Conservation (phyloP, 2,113 vertebrate species). For the Podilymbus podiceps region DNA sequence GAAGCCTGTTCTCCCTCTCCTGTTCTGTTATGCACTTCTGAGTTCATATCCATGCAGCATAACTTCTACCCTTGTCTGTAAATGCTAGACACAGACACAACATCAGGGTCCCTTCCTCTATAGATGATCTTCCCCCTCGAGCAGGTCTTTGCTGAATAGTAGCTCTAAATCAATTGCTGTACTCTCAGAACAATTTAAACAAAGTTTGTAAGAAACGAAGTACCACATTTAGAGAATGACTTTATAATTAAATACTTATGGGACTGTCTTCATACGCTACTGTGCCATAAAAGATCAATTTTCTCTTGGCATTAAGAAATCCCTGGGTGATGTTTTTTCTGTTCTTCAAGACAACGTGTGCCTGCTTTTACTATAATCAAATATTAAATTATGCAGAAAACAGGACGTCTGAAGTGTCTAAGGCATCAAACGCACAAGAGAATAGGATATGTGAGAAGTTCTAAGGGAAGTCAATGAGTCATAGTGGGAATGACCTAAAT, state of each 20-base stretch:
- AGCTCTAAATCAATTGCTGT: background rate
- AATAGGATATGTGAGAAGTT: background rate
- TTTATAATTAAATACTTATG: background rate
- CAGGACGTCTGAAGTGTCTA: background rate
- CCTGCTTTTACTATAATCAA: background rate
- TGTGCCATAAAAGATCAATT: background rate
- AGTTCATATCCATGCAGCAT: background rate
- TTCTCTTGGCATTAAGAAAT: background rate
- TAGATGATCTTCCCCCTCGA: background rate
- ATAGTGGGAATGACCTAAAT: background rate
- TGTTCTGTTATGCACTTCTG: background rate
- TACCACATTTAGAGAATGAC: background rate
- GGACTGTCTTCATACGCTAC: background rate
- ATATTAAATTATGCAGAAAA: conserved; percentile 3
- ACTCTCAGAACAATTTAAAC: background rate
- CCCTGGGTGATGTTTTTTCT: background rate
- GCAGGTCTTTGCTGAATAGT: background rate
- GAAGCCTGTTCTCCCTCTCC: background rate
- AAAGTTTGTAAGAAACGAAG: background rate
- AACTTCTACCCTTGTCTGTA: background rate
- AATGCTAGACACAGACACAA: background rate
- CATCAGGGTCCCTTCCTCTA: background rate
- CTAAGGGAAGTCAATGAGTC: background rate
- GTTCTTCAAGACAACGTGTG: background rate
- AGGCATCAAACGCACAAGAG: background rate